phyloP scores from a whole-genome alignment of 2,113 vertebrate genomes.

The Vidua chalybeata region DNA sequence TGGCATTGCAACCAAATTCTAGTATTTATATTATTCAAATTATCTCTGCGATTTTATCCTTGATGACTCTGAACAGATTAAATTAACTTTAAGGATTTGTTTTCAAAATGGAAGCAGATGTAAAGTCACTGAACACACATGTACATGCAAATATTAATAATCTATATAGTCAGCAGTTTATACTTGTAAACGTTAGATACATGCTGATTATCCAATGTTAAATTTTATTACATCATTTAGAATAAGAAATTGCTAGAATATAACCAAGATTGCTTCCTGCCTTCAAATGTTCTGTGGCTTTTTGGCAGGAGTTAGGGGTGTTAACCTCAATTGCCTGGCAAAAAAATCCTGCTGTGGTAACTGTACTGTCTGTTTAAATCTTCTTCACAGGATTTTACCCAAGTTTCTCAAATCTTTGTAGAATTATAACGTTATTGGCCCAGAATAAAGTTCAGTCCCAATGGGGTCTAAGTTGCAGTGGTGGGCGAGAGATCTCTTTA shows the following conservation, averaged over 20 bases:
- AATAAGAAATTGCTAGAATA: not conserved
- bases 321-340: constrained; percentile 21
- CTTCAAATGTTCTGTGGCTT: not conserved
- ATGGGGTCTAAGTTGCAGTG: accelerated
- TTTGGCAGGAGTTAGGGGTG: constrained; percentile 11
- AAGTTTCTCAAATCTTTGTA: not conserved
- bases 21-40: not conserved
- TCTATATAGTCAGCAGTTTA: not conserved
- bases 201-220: constrained; percentile 7
- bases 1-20: not conserved
- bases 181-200: not conserved
- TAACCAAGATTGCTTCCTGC: not conserved
- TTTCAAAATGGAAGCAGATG: not conserved
- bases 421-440: not conserved
- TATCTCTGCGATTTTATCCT: constrained; percentile 1
- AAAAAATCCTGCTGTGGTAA: not conserved
- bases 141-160: not conserved
- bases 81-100: constrained; percentile 6
- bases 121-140: not conserved
- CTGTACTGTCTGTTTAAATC: not conserved
- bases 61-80: constrained; percentile 5
- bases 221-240: constrained; percentile 14
- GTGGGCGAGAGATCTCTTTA: not conserved
- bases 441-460: not conserved
- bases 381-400: not conserved